Conservation (phyloP, 2,797 vertebrate species). For the Chaetodon trifasciatus region DNA sequence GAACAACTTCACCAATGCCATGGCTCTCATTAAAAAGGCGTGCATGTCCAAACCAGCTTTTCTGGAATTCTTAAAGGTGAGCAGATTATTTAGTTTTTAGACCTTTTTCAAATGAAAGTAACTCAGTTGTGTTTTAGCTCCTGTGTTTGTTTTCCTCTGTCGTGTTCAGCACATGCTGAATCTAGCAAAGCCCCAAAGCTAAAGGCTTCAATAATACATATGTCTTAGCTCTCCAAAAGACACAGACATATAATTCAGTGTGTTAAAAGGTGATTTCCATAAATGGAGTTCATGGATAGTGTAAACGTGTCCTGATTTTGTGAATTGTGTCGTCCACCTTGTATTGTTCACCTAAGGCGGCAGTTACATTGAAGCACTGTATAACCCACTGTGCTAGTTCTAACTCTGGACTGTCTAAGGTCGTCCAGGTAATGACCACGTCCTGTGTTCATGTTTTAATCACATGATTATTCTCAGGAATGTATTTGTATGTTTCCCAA, state of each 20-base stretch:
- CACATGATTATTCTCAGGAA: not conserved
- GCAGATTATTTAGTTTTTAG: slow-evolving; percentile 18
- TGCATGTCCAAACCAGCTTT: slow-evolving; percentile 95
- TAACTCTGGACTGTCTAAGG: not conserved
- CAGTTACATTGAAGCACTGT: not conserved
- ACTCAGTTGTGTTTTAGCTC: not conserved
- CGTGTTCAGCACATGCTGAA: slow-evolving; percentile 2
- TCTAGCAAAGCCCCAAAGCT: slow-evolving; percentile 15
- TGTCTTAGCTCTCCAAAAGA: slow-evolving; percentile 17
- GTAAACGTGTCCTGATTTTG: not conserved
- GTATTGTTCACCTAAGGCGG: not conserved
- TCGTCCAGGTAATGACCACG: not conserved
- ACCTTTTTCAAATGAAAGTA: not conserved
- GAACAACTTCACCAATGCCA: slow-evolving; percentile 97
- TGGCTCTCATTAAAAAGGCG: slow-evolving; percentile 96
- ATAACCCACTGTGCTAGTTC: too few species aligned
- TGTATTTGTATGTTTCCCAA: not conserved
- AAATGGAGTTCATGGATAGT: not conserved
- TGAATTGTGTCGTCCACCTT: not conserved
- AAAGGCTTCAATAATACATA: slow-evolving; percentile 31
- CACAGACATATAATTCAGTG: slow-evolving; percentile 5
- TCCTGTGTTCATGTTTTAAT: not conserved
- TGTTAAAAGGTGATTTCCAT: slow-evolving; percentile 12
- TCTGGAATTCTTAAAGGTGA: slow-evolving; percentile 96
- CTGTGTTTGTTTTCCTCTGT: slow-evolving; percentile 1